These are phyloP conservation scores for Calliphora vomitoria DNA, from an alignment of 2,888 invertebrate genomes.

Conservation along the genomic window DNA sequence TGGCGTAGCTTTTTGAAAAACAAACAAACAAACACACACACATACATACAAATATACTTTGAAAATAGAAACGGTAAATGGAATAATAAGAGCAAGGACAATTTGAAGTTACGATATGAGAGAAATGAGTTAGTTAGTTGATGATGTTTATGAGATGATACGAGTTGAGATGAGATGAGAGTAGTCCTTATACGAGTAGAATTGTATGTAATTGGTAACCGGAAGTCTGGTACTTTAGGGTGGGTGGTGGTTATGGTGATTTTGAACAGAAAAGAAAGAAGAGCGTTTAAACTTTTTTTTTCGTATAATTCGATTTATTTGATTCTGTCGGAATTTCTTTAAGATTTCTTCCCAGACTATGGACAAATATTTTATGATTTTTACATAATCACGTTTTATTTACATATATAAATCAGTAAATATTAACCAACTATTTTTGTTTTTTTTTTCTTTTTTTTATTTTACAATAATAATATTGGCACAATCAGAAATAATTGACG, in stretches of 20 bases:
- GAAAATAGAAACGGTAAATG: constrained; percentile 55
- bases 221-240: constrained; percentile 68
- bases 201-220: constrained; percentile 47
- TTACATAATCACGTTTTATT: constrained; percentile 36
- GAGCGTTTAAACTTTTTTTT: constrained; percentile 26
- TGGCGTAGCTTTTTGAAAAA: neutral
- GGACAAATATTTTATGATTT: constrained; percentile 49
- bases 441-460: constrained; percentile 42
- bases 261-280: constrained; percentile 34
- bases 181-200: constrained; percentile 9
- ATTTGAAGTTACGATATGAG: constrained; percentile 56
- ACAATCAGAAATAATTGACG: neutral
- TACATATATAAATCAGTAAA: neutral
- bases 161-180: constrained; percentile 38
- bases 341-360: constrained; percentile 35
- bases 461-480: neutral
- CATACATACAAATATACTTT: neutral
- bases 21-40: neutral
- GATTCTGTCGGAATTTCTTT: constrained; percentile 62
- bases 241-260: constrained; percentile 63
- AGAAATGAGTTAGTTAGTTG: constrained; percentile 33
- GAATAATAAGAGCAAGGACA: constrained; percentile 72
- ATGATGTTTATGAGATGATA: constrained; percentile 39
- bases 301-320: constrained; percentile 49
- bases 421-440: constrained; percentile 29